Evolutionary conservation across 2,888 invertebrate species (phyloP).

Genomic region (Acanthosepion lycidas): DNA sequence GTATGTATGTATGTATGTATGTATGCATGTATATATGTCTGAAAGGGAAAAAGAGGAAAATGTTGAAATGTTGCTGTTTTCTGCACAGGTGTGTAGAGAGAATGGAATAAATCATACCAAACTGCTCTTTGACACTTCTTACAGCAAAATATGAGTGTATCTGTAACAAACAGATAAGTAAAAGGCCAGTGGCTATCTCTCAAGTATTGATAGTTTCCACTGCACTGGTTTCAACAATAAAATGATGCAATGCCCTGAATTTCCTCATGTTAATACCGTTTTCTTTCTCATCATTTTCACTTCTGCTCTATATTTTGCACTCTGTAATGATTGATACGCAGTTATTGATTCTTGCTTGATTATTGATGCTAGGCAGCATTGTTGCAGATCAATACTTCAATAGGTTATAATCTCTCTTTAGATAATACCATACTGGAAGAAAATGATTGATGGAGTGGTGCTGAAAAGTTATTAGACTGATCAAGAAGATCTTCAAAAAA

Average conservation of each 20-base stretch:
- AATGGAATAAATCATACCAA: background rate
- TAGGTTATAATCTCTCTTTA: background rate
- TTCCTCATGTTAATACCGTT: background rate
- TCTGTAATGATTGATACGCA: background rate
- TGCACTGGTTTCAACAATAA: background rate
- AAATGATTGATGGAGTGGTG: background rate
- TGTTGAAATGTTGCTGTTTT: background rate
- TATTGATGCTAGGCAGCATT: constrained; percentile 12
- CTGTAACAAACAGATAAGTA: background rate
- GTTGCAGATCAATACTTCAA: constrained; percentile 14
- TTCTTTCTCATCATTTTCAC: background rate
- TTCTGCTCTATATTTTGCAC: background rate
- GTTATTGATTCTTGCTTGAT: constrained; percentile 4
- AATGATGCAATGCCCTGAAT: background rate
- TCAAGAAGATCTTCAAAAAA: too few species aligned
- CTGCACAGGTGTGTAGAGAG: background rate
- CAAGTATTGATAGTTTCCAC: background rate
- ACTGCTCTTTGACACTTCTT: background rate
- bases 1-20: background rate
- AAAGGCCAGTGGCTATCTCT: background rate
- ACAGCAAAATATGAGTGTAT: background rate
- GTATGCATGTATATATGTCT: background rate
- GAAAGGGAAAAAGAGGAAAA: background rate
- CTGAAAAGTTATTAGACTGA: too few species aligned
- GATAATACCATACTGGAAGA: background rate